Conservation (phyloP, 2,797 vertebrate species). For the Crypturellus tataupa region DNA sequence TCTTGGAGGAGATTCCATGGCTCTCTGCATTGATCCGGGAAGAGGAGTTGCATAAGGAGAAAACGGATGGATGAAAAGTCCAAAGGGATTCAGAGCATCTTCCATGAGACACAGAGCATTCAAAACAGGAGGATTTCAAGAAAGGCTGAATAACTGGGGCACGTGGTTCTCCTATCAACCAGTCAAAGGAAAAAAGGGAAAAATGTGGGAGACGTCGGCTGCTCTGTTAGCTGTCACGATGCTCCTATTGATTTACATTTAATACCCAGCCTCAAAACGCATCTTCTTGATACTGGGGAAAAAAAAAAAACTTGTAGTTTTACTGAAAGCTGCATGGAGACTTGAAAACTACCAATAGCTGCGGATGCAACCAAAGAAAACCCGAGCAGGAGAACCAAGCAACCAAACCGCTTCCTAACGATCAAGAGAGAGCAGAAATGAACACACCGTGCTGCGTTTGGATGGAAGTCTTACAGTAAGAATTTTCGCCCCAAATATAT, state of each 20-base stretch:
- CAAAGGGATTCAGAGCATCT: not conserved
- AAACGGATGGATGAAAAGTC: conserved; percentile 3
- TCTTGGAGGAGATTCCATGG: not conserved
- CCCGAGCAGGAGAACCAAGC: not conserved
- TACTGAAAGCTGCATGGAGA: not conserved
- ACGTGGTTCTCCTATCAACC: not conserved
- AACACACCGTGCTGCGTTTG: not conserved
- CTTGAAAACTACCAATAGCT: not conserved
- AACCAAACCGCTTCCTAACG: not conserved
- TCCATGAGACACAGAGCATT: not conserved
- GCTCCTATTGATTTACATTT: not conserved
- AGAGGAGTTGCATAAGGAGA: not conserved
- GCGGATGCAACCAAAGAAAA: not conserved
- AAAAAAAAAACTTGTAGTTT: not conserved
- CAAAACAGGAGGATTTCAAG: not conserved
- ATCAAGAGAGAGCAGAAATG: not conserved
- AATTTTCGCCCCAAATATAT: not conserved
- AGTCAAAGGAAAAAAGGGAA: not conserved
- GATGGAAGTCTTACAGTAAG: not conserved
- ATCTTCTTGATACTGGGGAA: not conserved
- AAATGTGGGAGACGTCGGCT: not conserved
- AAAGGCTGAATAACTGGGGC: not conserved
- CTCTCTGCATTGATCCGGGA: not conserved
- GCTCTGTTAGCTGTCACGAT: not conserved
- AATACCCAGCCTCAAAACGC: not conserved